A percentile compares a stretch with the other conserved stretches of the same genome.
Evolutionary conservation across 2,113 vertebrate genomes (phyloP).

Genomic region (Megalops atlanticus): DNA sequence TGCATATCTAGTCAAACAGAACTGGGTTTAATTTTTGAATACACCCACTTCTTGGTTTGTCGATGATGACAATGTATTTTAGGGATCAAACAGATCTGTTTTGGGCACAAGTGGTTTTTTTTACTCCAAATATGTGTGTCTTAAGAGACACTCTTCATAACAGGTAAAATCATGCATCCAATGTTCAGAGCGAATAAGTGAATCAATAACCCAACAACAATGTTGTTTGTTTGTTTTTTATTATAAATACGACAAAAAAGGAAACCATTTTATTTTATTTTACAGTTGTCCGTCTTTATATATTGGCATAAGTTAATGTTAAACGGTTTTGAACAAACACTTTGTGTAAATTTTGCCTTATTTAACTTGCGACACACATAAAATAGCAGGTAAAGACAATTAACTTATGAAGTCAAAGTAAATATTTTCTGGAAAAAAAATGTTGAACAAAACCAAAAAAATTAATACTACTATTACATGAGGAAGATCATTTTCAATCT

Average conservation of each 20-base stretch:
- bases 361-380: constrained; percentile 38
- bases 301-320: constrained; percentile 36
- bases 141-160: no score
- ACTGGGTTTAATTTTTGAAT: no score
- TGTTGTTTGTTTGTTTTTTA: constrained; percentile 45
- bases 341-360: constrained; percentile 23
- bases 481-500: no score
- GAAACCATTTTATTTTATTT: constrained; percentile 46
- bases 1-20: no score
- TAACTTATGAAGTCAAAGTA: constrained; percentile 34
- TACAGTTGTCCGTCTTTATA: constrained; percentile 43
- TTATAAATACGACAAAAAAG: constrained; percentile 54
- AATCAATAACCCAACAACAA: constrained; percentile 26
- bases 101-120: no score
- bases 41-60: no score
- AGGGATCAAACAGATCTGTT: no score
- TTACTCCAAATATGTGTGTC: no score
- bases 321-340: constrained; percentile 37
- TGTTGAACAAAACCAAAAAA: neutral
- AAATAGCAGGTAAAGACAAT: constrained; percentile 32
- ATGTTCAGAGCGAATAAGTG: no score
- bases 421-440: constrained; percentile 3
- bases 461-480: neutral
- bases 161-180: no score
- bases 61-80: no score